phyloP scores from a whole-genome alignment of 2,797 vertebrate genomes.

The Alosa sapidissima region DNA sequence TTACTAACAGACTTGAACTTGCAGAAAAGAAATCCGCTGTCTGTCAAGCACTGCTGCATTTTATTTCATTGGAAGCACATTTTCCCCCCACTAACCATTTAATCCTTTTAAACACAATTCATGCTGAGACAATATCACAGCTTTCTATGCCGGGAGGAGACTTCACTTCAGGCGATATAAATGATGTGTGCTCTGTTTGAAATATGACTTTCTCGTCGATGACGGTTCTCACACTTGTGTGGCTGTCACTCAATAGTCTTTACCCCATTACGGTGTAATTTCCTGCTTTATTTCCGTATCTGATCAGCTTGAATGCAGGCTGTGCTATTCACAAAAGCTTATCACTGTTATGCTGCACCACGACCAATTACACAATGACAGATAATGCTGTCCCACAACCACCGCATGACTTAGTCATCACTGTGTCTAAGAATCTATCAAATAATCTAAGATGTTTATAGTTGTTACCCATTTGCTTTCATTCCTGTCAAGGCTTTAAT shows the following conservation, averaged over 20 bases:
- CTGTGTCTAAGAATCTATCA: constrained; percentile 25
- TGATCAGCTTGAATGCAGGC: not conserved
- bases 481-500: constrained; percentile 27
- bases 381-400: not conserved
- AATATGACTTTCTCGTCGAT: constrained; percentile 26
- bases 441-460: constrained; percentile 36
- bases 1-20: not conserved
- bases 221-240: constrained; percentile 21
- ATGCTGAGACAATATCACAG: constrained; percentile 12
- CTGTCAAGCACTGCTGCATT: not conserved
- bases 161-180: constrained; percentile 25
- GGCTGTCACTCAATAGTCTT: constrained; percentile 31
- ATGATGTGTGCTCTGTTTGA: constrained; percentile 33
- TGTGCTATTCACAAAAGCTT: not conserved
- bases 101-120: constrained; percentile 18
- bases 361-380: constrained; percentile 28
- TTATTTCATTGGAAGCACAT: not conserved
- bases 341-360: not conserved
- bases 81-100: not conserved
- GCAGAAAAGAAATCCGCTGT: not conserved
- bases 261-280: constrained; percentile 32
- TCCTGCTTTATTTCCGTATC: constrained; percentile 27
- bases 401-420: constrained; percentile 33
- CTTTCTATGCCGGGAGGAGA: not conserved
- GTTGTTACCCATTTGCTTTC: constrained; percentile 22